phyloP scores from a whole-genome alignment of 2,888 invertebrate genomes.

The Ormyrus pomaceus region DNA sequence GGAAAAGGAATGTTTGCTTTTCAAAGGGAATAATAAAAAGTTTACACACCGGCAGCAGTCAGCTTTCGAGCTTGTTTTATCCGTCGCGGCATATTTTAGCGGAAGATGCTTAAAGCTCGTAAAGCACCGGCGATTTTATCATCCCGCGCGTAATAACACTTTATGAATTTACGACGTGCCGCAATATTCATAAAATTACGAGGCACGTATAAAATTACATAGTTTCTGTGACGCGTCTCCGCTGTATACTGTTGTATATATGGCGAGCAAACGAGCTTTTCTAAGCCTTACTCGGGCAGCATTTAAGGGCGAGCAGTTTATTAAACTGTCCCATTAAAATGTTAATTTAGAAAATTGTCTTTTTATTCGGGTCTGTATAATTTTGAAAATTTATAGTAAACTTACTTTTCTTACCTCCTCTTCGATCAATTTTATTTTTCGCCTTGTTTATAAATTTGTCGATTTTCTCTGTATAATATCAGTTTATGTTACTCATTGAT shows the following conservation, averaged over 20 bases:
- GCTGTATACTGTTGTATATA: background rate
- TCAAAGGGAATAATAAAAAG: too few relatives aligned
- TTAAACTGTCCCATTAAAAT: background rate
- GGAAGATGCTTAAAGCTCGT: background rate
- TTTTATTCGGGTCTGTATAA: too few relatives aligned
- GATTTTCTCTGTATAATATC: too few relatives aligned
- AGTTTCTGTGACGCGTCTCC: background rate
- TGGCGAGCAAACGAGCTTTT: background rate
- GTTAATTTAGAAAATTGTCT: background rate
- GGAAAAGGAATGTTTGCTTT: too few relatives aligned
- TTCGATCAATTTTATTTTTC: too few relatives aligned
- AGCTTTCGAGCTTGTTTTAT: too few relatives aligned
- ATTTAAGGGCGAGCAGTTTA: background rate
- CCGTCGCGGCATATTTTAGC: background rate
- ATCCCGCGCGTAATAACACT: background rate
- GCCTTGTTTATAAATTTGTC: too few relatives aligned
- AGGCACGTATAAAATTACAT: constrained; percentile 34
- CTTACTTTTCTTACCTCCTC: too few relatives aligned
- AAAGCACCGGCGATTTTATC: constrained; percentile 32
- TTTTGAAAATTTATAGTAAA: too few relatives aligned
- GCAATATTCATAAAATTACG: constrained; percentile 45
- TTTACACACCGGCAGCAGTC: too few relatives aligned
- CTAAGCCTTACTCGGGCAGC: background rate
- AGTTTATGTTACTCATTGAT: too few relatives aligned
- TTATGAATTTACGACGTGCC: constrained; percentile 47